A percentile compares a stretch with the other conserved stretches of the same genome.
These are phyloP conservation scores for Julus scandinavius DNA, from an alignment of 2,888 invertebrate genomes.

Conservation along the genomic window DNA sequence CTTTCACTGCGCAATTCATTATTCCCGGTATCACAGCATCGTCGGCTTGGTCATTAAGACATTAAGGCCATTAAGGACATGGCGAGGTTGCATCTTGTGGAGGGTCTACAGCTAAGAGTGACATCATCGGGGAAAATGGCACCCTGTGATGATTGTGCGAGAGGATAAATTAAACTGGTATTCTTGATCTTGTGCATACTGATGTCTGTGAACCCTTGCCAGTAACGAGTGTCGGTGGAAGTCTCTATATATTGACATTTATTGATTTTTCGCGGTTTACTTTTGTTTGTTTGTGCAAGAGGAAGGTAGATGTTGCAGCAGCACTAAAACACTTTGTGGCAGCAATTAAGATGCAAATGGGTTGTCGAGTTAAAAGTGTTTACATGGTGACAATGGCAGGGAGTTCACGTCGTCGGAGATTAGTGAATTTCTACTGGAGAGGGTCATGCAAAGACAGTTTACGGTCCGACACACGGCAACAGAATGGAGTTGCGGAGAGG, in stretches of 20 bases:
- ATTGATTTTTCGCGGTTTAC: neutral
- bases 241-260: neutral
- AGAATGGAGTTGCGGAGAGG: constrained; percentile 57
- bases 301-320: neutral
- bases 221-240: neutral
- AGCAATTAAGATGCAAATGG: neutral
- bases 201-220: neutral
- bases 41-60: neutral
- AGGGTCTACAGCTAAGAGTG: neutral
- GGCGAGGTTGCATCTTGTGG: neutral
- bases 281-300: neutral
- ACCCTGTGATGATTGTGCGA: neutral
- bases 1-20: too few species aligned
- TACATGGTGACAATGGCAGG: neutral
- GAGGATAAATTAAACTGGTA: neutral
- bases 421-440: neutral
- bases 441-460: neutral
- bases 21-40: neutral
- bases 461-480: constrained; percentile 56
- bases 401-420: neutral
- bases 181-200: neutral
- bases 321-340: neutral
- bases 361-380: neutral
- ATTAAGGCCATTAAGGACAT: neutral
- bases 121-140: neutral